phyloP scores from a whole-genome alignment of 2,888 invertebrate species.

The Euspilapteryx auroguttella region DNA sequence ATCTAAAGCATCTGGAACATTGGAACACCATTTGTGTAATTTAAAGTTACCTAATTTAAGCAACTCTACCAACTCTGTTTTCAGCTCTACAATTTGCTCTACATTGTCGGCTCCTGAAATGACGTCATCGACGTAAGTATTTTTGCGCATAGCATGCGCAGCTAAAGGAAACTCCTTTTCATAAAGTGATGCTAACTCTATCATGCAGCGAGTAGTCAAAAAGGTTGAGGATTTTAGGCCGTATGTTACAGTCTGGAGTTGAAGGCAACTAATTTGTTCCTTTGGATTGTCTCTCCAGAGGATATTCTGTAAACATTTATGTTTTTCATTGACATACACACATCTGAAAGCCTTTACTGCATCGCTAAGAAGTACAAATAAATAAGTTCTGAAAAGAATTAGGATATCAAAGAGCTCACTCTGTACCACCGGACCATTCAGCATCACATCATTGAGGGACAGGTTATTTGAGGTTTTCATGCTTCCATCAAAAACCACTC shows the following conservation, averaged over 20 bases:
- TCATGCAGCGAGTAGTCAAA: too few relatives aligned
- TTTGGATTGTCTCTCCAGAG: not conserved
- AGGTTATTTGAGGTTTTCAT: not conserved
- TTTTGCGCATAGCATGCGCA: not conserved
- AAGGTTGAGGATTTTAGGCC: constrained; percentile 1
- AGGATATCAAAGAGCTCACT: too few relatives aligned
- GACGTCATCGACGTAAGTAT: not conserved
- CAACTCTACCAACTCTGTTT: not conserved
- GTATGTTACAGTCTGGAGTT: not conserved
- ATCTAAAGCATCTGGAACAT: not conserved
- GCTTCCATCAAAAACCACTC: too few relatives aligned
- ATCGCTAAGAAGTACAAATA: not conserved
- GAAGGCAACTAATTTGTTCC: not conserved
- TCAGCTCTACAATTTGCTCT: not conserved
- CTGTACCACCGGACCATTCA: too few relatives aligned
- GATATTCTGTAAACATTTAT: not conserved
- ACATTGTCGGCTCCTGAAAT: not conserved
- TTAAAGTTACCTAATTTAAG: not conserved
- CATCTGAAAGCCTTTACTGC: not conserved
- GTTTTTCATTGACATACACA: not conserved
- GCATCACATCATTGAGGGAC: not conserved
- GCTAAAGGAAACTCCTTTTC: too few relatives aligned
- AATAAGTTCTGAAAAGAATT: not conserved
- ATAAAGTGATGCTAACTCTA: too few relatives aligned
- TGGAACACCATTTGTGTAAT: constrained; percentile 1